Conservation (phyloP, 30 jellyfish, hydroid and myxozoan genomes). For the Morbakka virulenta region DNA sequence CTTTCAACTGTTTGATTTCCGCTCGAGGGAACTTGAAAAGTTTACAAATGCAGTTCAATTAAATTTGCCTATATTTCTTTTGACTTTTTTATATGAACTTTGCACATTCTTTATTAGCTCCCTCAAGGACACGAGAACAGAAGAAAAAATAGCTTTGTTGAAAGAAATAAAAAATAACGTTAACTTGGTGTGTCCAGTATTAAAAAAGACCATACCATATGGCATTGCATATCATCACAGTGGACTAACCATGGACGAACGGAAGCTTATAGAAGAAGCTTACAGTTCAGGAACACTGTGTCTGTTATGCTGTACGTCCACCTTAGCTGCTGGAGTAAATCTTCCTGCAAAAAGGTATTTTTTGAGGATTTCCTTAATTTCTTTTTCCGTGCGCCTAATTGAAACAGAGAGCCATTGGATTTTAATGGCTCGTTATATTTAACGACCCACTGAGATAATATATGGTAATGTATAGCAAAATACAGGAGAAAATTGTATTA, state of each 20-base stretch:
- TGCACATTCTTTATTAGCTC: conserved; percentile 3
- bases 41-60: too few relatives aligned
- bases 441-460: too few relatives aligned
- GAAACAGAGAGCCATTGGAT: too few relatives aligned
- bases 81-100: background rate
- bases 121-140: conserved; percentile 20
- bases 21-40: too few relatives aligned
- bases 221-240: conserved; percentile 98
- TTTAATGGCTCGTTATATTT: too few relatives aligned
- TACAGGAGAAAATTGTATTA: too few relatives aligned
- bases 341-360: conserved; percentile 95
- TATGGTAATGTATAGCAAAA: too few relatives aligned
- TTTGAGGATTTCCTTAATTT: background rate
- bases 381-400: too few relatives aligned
- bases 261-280: conserved; percentile 94
- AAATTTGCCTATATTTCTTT: background rate
- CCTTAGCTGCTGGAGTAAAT: conserved; percentile 99
- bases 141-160: conserved; percentile 53
- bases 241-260: conserved; percentile 93
- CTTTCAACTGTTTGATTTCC: too few relatives aligned
- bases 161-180: conserved; percentile 55
- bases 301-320: conserved; percentile 96
- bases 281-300: conserved; percentile 78
- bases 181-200: conserved; percentile 65
- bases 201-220: conserved; percentile 69